Conservation (phyloP, 2,888 invertebrate genomes). For the Drosophila paramelanica region DNA sequence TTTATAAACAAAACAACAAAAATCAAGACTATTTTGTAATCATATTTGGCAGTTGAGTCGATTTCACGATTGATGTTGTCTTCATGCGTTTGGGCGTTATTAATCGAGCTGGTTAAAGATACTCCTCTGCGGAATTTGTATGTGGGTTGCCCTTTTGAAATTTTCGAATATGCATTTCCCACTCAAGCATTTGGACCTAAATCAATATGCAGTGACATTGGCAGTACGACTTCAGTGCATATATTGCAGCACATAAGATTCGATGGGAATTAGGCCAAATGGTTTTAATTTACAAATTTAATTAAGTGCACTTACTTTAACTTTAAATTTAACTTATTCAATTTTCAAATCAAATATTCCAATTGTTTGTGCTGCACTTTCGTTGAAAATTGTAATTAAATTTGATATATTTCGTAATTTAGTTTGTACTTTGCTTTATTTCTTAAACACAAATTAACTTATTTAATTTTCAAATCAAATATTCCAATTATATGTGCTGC, state of each 20-base stretch:
- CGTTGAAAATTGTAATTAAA: conserved; percentile 11
- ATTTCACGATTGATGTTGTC: conserved; percentile 25
- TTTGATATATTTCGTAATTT: conserved; percentile 2
- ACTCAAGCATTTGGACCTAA: conserved; percentile 2
- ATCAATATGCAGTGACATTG: conserved; percentile 1
- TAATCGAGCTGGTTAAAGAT: conserved; percentile 25
- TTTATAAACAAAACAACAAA: conserved; percentile 37
- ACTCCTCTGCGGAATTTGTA: conserved; percentile 23
- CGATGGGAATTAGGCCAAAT: not conserved
- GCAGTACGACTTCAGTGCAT: not conserved
- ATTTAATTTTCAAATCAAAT: not conserved
- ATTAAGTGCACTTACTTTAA: conserved; percentile 19
- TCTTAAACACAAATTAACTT: not conserved
- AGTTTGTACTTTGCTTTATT: not conserved
- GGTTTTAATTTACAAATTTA: not conserved
- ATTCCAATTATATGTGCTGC: conserved; percentile 12
- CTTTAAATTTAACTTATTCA: not conserved
- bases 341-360: too few species aligned
- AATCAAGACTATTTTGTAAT: conserved; percentile 34
- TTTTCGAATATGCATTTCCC: conserved; percentile 3
- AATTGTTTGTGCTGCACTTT: conserved; percentile 17
- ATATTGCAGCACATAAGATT: not conserved
- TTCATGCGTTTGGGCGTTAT: conserved; percentile 29
- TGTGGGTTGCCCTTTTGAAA: conserved; percentile 5
- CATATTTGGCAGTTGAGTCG: conserved; percentile 30